Evolutionary conservation across 2,888 invertebrate species (phyloP).

Genomic region (Octonoba sinensis): DNA sequence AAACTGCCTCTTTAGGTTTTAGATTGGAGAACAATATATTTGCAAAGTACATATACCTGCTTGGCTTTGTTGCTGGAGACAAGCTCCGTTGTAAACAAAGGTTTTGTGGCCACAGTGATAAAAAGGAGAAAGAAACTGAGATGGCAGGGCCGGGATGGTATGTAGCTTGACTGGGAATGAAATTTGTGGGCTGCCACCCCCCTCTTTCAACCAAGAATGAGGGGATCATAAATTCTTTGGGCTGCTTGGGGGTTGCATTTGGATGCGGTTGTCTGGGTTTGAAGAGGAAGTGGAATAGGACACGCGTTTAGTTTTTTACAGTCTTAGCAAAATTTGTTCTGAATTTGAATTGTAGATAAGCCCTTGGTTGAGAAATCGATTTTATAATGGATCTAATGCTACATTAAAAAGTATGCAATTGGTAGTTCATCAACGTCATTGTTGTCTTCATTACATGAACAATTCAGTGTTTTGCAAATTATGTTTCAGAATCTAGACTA

Average conservation of each 20-base stretch:
- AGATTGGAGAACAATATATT: slow-evolving; percentile 2
- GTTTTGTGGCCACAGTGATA: slow-evolving; percentile 9
- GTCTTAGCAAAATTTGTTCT: too few species aligned
- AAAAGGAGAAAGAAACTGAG: background rate
- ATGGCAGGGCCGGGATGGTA: too few species aligned
- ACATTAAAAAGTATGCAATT: too few species aligned
- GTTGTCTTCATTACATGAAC: too few species aligned
- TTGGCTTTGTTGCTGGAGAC: background rate
- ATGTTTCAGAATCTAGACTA: too few species aligned
- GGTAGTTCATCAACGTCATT: too few species aligned
- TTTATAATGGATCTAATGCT: too few species aligned
- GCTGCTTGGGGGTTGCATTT: background rate
- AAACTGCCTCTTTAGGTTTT: slow-evolving; percentile 1
- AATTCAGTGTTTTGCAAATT: too few species aligned
- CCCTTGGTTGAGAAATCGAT: too few species aligned
- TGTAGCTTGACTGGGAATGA: background rate
- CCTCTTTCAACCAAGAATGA: background rate
- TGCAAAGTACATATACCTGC: background rate
- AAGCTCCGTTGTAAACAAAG: background rate
- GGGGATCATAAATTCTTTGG: slow-evolving; percentile 4
- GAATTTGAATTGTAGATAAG: too few species aligned
- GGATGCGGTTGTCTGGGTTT: background rate
- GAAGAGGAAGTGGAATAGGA: too few species aligned
- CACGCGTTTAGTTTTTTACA: too few species aligned
- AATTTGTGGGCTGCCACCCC: slow-evolving; percentile 3